These are phyloP conservation scores for Serinus canaria DNA, from an alignment of 2,113 vertebrate species.

Conservation along the genomic window DNA sequence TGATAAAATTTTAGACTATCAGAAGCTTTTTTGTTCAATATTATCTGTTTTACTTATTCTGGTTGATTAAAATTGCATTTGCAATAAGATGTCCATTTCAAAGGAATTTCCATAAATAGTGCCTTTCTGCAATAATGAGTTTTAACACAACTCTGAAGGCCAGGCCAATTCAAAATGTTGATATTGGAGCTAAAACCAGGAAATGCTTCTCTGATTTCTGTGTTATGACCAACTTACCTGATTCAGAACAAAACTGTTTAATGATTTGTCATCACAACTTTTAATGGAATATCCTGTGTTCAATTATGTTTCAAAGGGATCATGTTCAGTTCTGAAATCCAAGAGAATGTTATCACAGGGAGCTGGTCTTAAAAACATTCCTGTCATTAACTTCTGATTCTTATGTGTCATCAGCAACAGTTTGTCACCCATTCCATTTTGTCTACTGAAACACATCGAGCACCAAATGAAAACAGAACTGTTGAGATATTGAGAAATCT, in stretches of 20 bases:
- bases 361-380: not conserved
- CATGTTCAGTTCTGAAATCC: not conserved
- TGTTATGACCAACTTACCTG: not conserved
- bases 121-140: not conserved
- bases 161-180: not conserved
- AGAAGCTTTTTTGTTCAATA: not conserved
- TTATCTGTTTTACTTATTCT: not conserved
- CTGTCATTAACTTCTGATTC: not conserved
- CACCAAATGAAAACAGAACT: not conserved
- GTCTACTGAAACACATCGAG: accelerated
- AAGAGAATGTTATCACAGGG: not conserved
- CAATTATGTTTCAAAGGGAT: not conserved
- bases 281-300: not conserved
- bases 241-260: not conserved
- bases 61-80: not conserved
- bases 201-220: not conserved
- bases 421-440: not conserved
- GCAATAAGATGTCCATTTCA: not conserved
- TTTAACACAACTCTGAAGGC: not conserved
- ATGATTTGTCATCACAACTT: not conserved
- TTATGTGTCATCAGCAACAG: not conserved
- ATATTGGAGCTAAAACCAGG: not conserved
- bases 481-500: not conserved
- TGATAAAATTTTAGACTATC: not conserved
- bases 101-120: not conserved